Base-by-base conservation (phyloP, 1,140 invertebrate species). In the Centruroides vittatus region DNA sequence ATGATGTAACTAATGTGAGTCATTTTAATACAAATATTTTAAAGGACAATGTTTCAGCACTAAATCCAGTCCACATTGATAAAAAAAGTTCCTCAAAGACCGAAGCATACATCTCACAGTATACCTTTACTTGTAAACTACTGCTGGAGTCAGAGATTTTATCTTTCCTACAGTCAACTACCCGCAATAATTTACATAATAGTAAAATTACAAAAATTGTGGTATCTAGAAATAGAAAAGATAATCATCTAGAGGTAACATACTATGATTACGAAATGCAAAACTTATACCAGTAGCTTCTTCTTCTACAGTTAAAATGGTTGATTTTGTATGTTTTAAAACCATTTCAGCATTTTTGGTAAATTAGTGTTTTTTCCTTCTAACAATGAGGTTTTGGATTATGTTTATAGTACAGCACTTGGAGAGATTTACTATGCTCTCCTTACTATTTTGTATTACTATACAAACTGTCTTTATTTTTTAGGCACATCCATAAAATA, bases 381-480 rank as follows among this genome's bases (percentile, higher is more conserved):
- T 61, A 35, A 55, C 57, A 58, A 59, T 55, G 23, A 58, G 60
- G 3, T 58, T 58, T 58, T n/a, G 12, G 9, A 35, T 58, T 58
- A 35, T 46, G 10, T 9, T 35, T 54, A 35, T 58, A 61, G 35
- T 34, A 36, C 8, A 23, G 23, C 2, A 23, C 23, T 61, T 61
- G 23, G 59, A 50, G n/a, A 61, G 53, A 12, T 47, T 52, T 57
- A 13, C 50, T 52, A 61, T 50, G 59, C 59, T 61, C 59, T 61
- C 59, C 57, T 61, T 50, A 61, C 55, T 61, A 61, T 61, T 46
- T 47, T 61, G 59, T 61, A 61, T 61, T 57, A 53, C 35, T 58
- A n/a, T 10, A 36, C 8, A 36, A 54, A 54, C 2, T 51, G 49
- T 2, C 0, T 51, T 34, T 51, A 34, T 51, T 51, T 11, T 51